These are phyloP conservation scores for Pelodytes ibericus DNA, from an alignment of 2,797 vertebrate genomes.

Conservation along the genomic window DNA sequence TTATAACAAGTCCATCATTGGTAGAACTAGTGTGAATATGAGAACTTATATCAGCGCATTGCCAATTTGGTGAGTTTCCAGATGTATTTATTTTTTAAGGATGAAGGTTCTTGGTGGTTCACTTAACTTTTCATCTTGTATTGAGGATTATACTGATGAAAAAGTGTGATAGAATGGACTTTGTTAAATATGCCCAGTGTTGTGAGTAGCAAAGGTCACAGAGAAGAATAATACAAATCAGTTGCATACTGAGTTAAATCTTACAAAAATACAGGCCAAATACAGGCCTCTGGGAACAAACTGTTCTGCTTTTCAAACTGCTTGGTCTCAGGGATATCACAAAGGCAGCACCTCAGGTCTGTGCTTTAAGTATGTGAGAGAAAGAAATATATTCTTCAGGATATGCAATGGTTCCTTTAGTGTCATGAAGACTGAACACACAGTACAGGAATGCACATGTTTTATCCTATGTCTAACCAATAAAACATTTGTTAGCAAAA, in stretches of 20 bases:
- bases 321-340: neutral
- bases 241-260: slow-evolving; percentile 9
- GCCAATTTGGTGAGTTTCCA: too few species aligned
- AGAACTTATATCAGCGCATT: too few species aligned
- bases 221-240: slow-evolving; percentile 15
- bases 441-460: too few species aligned
- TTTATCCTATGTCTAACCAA: too few species aligned
- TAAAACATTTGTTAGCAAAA: too few species aligned
- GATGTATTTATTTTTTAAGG: too few species aligned
- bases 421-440: too few species aligned
- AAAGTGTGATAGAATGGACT: slow-evolving; percentile 3
- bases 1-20: too few species aligned
- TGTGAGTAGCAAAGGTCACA: neutral
- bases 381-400: too few species aligned
- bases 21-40: too few species aligned
- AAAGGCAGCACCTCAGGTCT: neutral
- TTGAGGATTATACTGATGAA: neutral
- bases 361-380: neutral
- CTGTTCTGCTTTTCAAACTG: neutral
- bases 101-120: too few species aligned
- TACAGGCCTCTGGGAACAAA: slow-evolving; percentile 6
- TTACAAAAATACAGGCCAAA: slow-evolving; percentile 21
- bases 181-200: neutral
- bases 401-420: too few species aligned
- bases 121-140: neutral